Percentiles rank a stretch among this genome's conserved stretches.
These are phyloP conservation scores for Allygus modestus DNA, from an alignment of 2,888 invertebrate species.

Conservation along the genomic window DNA sequence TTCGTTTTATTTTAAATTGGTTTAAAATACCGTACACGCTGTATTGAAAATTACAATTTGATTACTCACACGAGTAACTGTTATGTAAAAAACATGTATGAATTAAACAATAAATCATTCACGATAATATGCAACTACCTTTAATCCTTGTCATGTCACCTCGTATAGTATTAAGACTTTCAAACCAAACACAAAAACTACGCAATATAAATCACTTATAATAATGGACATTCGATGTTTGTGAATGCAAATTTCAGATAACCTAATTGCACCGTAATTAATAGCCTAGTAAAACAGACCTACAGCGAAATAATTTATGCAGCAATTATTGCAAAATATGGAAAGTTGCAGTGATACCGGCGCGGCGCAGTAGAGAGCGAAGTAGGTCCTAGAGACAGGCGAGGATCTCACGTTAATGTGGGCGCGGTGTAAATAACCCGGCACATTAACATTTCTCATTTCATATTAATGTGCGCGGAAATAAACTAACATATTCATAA, in stretches of 20 bases:
- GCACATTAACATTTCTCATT: constrained; percentile 38
- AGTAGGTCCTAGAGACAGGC: background rate
- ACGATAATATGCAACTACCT: too few species aligned
- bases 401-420: constrained; percentile 9
- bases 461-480: constrained; percentile 51
- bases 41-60: too few species aligned
- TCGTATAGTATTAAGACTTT: too few species aligned
- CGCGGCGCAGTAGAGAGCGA: background rate
- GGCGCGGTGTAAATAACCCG: constrained; percentile 20
- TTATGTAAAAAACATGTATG: too few species aligned
- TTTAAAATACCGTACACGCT: too few species aligned
- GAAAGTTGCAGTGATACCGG: constrained; percentile 15
- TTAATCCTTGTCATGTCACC: too few species aligned
- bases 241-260: constrained; percentile 15
- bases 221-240: constrained; percentile 13
- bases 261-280: constrained; percentile 23
- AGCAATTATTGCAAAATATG: constrained; percentile 35
- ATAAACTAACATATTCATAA: constrained; percentile 44
- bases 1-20: too few species aligned
- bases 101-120: too few species aligned
- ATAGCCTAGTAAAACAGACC: constrained; percentile 10
- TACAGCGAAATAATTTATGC: constrained; percentile 24
- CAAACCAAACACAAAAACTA: too few species aligned
- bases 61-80: too few species aligned
- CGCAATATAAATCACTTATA: background rate